These are phyloP conservation scores for Pheosia gnoma DNA, from an alignment of 2,888 invertebrate genomes.

Conservation along the genomic window DNA sequence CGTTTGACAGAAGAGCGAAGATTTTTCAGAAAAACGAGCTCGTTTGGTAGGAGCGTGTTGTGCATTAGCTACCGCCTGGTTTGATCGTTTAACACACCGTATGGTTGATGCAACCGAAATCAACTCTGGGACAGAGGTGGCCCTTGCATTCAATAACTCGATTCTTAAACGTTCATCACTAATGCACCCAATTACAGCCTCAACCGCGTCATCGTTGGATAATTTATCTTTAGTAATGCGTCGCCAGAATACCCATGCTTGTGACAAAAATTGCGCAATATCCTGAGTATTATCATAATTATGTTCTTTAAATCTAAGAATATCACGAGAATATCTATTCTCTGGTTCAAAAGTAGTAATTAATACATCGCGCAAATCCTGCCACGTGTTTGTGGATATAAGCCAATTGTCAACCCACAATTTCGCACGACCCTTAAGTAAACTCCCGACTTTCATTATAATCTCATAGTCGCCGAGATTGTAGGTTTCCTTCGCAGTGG, in stretches of 20 bases:
- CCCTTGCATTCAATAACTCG: conserved; percentile 33
- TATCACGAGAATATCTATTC: conserved; percentile 38
- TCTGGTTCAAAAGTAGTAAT: conserved; percentile 40
- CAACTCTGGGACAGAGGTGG: conserved; percentile 28
- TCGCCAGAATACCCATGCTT: conserved; percentile 39
- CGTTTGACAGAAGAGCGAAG: too few relatives aligned
- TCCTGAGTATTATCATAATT: conserved; percentile 32
- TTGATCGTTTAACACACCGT: conserved; percentile 21
- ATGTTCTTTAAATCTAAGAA: conserved; percentile 37
- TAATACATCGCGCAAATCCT: conserved; percentile 20
- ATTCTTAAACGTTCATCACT: conserved; percentile 31
- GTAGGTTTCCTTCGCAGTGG: conserved; percentile 23
- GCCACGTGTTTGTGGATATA: conserved; percentile 35
- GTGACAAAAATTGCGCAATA: conserved; percentile 38
- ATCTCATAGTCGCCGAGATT: conserved; percentile 33
- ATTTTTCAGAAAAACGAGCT: conserved; percentile 15
- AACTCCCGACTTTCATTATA: conserved; percentile 33
- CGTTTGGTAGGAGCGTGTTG: conserved; percentile 13
- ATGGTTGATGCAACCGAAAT: conserved; percentile 39
- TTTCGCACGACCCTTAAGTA: conserved; percentile 40
- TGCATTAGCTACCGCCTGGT: conserved; percentile 12
- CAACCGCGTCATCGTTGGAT: conserved; percentile 29
- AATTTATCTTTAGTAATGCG: conserved; percentile 38
- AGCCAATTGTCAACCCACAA: conserved; percentile 41
- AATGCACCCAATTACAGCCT: conserved; percentile 41